These are phyloP conservation scores for Drosophila nr. perissopoda DNA, from an alignment of 2,888 invertebrate species.

Conservation along the genomic window DNA sequence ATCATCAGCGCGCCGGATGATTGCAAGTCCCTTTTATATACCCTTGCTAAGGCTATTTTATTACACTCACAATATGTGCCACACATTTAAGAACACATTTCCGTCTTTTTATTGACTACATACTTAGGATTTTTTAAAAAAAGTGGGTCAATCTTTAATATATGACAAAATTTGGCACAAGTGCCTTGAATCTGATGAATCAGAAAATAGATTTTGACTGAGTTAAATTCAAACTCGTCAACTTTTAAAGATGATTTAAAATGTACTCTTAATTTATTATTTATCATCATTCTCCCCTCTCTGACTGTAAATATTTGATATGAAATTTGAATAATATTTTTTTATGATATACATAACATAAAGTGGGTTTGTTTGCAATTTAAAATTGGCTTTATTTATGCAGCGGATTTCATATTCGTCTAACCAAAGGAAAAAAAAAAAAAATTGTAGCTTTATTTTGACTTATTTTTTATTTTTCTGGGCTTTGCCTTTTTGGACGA, in stretches of 20 bases:
- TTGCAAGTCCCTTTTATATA: slow-evolving; percentile 30
- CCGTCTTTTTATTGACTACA: background rate
- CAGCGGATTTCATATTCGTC: slow-evolving; percentile 3
- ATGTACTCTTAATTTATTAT: background rate
- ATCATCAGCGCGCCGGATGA: slow-evolving; percentile 14
- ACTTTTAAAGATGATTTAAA: background rate
- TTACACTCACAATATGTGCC: background rate
- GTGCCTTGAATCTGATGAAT: background rate
- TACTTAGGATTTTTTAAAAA: background rate
- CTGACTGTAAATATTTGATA: background rate
- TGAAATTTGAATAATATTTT: background rate
- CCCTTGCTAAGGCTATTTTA: slow-evolving; percentile 5
- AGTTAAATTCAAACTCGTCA: background rate
- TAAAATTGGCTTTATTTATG: background rate
- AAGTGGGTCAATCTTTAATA: background rate
- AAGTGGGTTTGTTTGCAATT: background rate
- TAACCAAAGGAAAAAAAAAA: background rate
- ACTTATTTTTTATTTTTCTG: background rate
- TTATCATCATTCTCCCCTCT: background rate
- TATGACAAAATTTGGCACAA: background rate
- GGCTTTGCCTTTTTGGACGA: slow-evolving; percentile 15
- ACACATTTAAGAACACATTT: slow-evolving; percentile 4
- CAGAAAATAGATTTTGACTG: background rate
- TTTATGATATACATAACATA: background rate
- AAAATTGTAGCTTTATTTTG: background rate